Percentiles rank a stretch among this genome's conserved stretches.
Evolutionary conservation across 2,113 vertebrate genomes (phyloP).

Genomic region (Oxyruncus cristatus): DNA sequence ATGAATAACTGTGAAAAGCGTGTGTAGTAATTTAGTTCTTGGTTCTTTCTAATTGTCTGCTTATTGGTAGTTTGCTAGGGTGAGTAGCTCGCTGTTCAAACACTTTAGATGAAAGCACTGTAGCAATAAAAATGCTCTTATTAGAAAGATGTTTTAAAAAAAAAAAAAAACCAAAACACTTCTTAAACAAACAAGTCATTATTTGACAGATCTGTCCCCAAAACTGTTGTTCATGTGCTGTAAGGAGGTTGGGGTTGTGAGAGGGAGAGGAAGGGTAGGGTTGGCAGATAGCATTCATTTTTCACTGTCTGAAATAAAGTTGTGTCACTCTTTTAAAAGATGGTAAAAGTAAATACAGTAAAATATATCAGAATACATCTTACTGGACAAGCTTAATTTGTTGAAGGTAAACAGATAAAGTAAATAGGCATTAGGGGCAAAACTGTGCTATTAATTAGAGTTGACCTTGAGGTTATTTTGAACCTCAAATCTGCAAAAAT

Average conservation of each 20-base stretch:
- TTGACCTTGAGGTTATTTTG: neutral
- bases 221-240: neutral
- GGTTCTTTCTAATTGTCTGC: conserved; percentile 46
- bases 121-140: neutral
- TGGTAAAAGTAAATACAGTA: neutral
- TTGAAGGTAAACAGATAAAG: neutral
- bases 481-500: neutral
- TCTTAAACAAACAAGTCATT: neutral
- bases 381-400: neutral
- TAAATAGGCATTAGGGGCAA: neutral
- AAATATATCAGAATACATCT: neutral
- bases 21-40: conserved; percentile 47
- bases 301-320: neutral
- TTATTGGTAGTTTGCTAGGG: neutral
- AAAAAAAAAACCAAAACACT: neutral
- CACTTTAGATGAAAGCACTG: neutral
- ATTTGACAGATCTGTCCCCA: neutral
- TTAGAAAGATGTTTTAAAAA: neutral
- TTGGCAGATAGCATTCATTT: neutral
- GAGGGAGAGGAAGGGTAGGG: neutral
- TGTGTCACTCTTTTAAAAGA: neutral
- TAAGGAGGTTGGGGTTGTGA: neutral
- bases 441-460: neutral
- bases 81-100: conserved; percentile 16
- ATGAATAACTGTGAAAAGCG: conserved; percentile 35